Percentiles rank a stretch among this genome's conserved stretches.
These are phyloP conservation scores for Alentia gelatinosa DNA, from an alignment of 2,888 invertebrate species.

Conservation along the genomic window DNA sequence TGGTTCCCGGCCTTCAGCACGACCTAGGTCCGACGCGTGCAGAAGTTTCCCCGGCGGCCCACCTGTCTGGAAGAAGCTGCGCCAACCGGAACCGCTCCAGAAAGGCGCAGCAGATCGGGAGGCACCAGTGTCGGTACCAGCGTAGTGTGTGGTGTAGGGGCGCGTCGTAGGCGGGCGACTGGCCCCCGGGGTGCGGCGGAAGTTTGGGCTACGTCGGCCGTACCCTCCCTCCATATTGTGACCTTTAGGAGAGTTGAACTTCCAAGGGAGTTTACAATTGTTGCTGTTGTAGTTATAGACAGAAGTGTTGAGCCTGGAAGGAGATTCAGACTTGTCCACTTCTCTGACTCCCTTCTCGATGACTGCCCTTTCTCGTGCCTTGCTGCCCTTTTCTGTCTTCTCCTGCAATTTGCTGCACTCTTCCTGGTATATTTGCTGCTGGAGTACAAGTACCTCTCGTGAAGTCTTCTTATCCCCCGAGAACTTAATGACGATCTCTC, in stretches of 20 bases:
- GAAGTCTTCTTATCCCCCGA: slow-evolving; percentile 31
- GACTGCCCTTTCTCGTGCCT: neutral
- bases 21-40: slow-evolving; percentile 43
- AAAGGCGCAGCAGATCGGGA: neutral
- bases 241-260: neutral
- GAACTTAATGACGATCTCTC: slow-evolving; percentile 52
- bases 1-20: neutral
- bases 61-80: neutral
- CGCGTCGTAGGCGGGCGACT: slow-evolving; percentile 57
- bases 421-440: slow-evolving; percentile 60
- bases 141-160: neutral
- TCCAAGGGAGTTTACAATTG: neutral
- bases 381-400: neutral
- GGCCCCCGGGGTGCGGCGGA: slow-evolving; percentile 67
- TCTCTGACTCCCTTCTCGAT: neutral
- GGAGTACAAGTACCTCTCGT: slow-evolving; percentile 49
- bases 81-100: neutral
- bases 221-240: neutral
- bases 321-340: neutral
- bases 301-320: neutral
- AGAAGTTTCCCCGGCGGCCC: neutral
- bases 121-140: neutral
- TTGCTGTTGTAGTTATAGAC: neutral
- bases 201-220: slow-evolving; percentile 47
- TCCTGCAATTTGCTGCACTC: neutral